These are phyloP conservation scores for Rhipidura dahli DNA, from an alignment of 2,113 vertebrate genomes.

Conservation along the genomic window DNA sequence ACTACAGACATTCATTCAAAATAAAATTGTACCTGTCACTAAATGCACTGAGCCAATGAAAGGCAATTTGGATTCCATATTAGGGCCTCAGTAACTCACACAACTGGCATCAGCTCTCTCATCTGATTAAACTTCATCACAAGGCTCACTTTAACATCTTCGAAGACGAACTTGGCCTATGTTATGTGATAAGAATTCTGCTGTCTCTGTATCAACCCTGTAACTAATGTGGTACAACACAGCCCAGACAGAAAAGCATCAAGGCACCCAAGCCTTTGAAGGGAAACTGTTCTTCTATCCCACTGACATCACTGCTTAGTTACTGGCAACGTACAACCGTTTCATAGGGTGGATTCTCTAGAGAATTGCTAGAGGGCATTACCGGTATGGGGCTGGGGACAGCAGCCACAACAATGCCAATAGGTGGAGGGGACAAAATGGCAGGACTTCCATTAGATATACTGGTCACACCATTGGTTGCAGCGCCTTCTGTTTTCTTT, in stretches of 20 bases:
- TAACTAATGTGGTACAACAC: background rate
- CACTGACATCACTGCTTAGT: background rate
- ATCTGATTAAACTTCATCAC: background rate
- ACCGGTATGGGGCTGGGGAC: constrained; percentile 95
- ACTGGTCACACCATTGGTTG: constrained; percentile 73
- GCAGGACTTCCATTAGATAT: constrained; percentile 88
- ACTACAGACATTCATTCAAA: background rate
- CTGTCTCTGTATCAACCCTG: background rate
- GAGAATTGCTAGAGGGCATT: background rate
- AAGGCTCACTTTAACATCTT: background rate
- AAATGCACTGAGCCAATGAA: background rate
- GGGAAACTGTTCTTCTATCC: background rate
- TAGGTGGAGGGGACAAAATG: constrained; percentile 89
- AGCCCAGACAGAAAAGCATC: background rate
- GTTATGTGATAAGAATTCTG: background rate
- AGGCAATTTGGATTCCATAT: background rate
- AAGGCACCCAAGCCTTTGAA: background rate
- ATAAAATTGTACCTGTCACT: background rate
- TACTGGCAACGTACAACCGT: background rate
- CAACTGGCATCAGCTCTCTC: background rate
- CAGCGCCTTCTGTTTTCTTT: constrained; percentile 78
- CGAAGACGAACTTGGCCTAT: background rate
- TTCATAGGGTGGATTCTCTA: background rate
- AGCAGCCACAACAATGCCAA: constrained; percentile 91
- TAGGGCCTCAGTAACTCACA: background rate